Evolutionary conservation across 2,113 vertebrate genomes (phyloP), one percentile per base, ranked within the genome.

Genomic region (Oreochromis aureus): DNA sequence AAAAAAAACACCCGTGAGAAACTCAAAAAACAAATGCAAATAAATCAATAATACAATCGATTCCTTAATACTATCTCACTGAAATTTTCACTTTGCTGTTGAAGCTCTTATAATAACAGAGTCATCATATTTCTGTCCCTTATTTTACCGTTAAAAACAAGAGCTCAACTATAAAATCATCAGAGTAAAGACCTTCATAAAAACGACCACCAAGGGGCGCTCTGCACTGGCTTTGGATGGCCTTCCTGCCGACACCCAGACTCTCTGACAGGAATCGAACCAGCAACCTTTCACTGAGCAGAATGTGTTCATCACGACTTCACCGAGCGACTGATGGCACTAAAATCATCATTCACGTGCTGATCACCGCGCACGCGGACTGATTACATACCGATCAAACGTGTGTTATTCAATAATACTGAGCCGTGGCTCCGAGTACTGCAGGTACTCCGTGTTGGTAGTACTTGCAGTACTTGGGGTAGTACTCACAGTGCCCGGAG

Each of bases 371-470:
- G 7, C 34, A 36, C 34, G 55, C 55, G 12, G 24, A 15, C 55
- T 8, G 27, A 32, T 61, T 61, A 6, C 10, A 10, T 59, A 32
- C 27, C 27, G 7, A 59, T 32, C 5, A 15, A 32, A 2, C 15
- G 58, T 18, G 27, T 32, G 15, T 10, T 32, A 18, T 0, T 61
- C 58, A 61, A 15, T 32, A 59, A 59, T 6, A 0, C 56, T 30
- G 56, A 59, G 56, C 24, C 3, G 7, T 58, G 56, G 4, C 56
- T 2, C 56, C 7, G 24, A 9, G 56, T n/a, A 0, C 32, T 63
- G 10, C 6, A 13, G 36, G 34, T 3, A 39, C 10, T 39, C 19
- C 6, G 16, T 59, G 56, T 2, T 59, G 36, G 63, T 69, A 41
- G 22, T 5, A 55, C 30, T 0, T 36, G 19, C 51, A 22, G 32